phyloP scores from a whole-genome alignment of 2,888 invertebrate species.

The Hirtodrosophila histrioides region DNA sequence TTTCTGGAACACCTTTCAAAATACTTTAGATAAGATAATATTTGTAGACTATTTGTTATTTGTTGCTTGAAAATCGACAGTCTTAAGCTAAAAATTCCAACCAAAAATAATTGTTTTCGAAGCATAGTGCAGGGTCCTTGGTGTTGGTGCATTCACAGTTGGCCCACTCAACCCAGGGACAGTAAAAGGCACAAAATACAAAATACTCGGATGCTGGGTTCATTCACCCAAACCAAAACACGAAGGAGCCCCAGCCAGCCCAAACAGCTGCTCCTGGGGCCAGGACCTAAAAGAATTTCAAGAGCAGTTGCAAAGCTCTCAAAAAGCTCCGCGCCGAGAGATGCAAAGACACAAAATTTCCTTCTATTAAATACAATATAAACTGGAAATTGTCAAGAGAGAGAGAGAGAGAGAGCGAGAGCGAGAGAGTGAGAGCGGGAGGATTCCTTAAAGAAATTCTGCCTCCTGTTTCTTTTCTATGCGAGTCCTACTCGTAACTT shows the following conservation, averaged over 20 bases:
- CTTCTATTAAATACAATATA: conserved; percentile 8
- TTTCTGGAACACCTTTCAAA: too few species aligned
- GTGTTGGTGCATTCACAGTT: conserved; percentile 13
- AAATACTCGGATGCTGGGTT: conserved; percentile 52
- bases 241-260: conserved; percentile 14
- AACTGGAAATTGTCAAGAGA: conserved; percentile 9
- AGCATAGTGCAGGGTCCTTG: conserved; percentile 25
- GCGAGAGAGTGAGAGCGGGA: conserved; percentile 1
- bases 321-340: conserved; percentile 31
- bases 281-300: conserved; percentile 36
- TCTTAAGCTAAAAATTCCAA: neutral
- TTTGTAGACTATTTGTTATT: too few species aligned
- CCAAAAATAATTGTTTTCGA: neutral
- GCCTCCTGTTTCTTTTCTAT: conserved; percentile 34
- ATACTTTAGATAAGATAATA: too few species aligned
- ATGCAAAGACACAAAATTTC: conserved; percentile 16
- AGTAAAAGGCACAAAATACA: conserved; percentile 32
- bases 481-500: conserved; percentile 58
- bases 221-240: conserved; percentile 66
- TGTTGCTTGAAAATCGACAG: too few species aligned
- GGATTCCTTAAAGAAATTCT: conserved; percentile 28
- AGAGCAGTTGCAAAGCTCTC: conserved; percentile 61
- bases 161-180: conserved; percentile 20
- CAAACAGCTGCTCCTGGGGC: conserved; percentile 71
- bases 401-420: conserved; percentile 1